Evolutionary conservation across 2,113 vertebrate species (phyloP), one percentile per base, ranked within the genome.

Genomic region (Naja naja): DNA sequence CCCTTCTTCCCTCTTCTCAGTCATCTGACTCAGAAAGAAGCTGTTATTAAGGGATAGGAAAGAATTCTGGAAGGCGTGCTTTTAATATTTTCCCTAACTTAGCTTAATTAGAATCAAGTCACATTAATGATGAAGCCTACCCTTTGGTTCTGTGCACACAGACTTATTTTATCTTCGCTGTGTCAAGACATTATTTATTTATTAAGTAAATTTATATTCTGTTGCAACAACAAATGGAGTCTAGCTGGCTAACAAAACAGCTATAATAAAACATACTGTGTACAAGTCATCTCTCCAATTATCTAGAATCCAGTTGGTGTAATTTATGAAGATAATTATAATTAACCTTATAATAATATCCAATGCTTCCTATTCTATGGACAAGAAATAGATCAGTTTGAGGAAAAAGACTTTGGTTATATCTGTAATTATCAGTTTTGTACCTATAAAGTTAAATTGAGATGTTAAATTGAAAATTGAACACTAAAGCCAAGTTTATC

Each of bases 401-500:
- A 60, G 11, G 8, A 11, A 0, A 11, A 88, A n/a, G 90, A 85
- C 14, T 12, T 2, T 39, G 9, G 12, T 47, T n/a, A 87, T 87
- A 16, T 30, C 23, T 87, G 27, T 93, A 7, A 81, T 49, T 81
- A 53, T 90, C 95, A 93, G 93, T 95, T 87, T 95, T 94, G 93
- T 85, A 85, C 93, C 85, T 95, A 34, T 8, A 49, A 92, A 89
- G 93, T 95, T 92, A 0, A 90, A 23, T 90, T 95, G 60, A 92
- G 92, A 95, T 85, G 88, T 90, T 93, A 89, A 92, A 49, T 9
- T 49, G 69, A 91, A 96, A 93, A 97, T 95, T 95, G 93, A 97
- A 92, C 93, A 93, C 88, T 94, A 92, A 43, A 95, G 95, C 91
- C 90, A 97, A 97, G 96, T 96, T 96, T 96, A 94, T 96, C 97